Base-by-base conservation (phyloP, 1,140 invertebrate genomes). In the Ctenoplectra terminalis region DNA sequence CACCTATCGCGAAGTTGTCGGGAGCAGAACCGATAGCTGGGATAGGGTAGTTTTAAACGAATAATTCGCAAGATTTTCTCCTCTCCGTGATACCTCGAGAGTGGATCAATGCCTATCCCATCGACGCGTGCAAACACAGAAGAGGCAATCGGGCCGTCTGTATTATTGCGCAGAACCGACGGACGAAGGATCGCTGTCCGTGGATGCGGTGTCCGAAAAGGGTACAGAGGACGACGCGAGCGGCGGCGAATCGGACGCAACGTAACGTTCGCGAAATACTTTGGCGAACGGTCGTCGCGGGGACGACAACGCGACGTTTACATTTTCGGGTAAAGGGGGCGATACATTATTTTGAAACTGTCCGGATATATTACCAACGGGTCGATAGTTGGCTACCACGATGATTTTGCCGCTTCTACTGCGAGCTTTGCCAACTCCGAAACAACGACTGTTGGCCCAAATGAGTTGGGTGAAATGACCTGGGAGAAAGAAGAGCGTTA, bases 401-500 rank as follows among this genome's bases (percentile, higher is more conserved):
- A 97, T 95, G 9, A 96, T 94, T 88, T 96, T 97, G 17, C 97
- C 97, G 15, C 96, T 96, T 9, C 96, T 93, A 34, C 95, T 96
- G 61, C 96, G 95, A 0, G 97, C 97, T 91, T 97, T 97, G 23
- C 97, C 97, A 6, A 98, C 95, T 1, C 98, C 98, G 88, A 98
- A 96, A 88, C 96, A 95, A 60, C 95, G 95, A 11, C 96, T 97
- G 9, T 94, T 95, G 43, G 96, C 95, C 98, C 98, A 99, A 23
- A 99, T 96, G 90, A 99, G 94, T 94, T 99, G 98, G 0, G 98
- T 98, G 92, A 98, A 99, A 90, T 98, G 97, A 87, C 97, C 97
- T 97, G 82, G 75, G 0, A 71, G 7, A 56, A 50, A n/a, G 17
- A 66, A 67, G 20, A 70, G n/a, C n/a, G n/a, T n/a, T n/a, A n/a